Conservation (phyloP, 2,113 vertebrate species). For the Galeopterus variegatus region DNA sequence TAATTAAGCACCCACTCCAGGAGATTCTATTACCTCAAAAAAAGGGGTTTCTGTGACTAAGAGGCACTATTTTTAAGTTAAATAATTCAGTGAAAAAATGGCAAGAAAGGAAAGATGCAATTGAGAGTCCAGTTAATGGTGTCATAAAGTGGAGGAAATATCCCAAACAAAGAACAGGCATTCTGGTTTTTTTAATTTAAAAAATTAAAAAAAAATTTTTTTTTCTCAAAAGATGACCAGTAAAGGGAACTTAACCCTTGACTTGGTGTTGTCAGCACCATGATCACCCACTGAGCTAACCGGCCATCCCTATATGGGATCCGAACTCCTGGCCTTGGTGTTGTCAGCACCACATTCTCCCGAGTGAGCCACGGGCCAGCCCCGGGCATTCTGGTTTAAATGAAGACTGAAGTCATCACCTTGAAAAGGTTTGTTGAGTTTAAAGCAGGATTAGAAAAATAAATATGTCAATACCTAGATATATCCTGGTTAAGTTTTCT, state of each 20-base stretch:
- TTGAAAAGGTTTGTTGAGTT: slow-evolving; percentile 6
- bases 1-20: not conserved
- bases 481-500: not conserved
- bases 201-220: no score
- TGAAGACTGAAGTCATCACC: not conserved
- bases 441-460: not conserved
- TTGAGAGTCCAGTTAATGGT: not conserved
- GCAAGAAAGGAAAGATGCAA: not conserved
- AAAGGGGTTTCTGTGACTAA: not conserved
- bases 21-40: not conserved
- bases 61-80: not conserved
- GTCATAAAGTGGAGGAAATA: not conserved
- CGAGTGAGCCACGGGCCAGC: no score
- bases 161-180: not conserved
- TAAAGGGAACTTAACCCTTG: no score
- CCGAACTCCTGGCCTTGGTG: no score
- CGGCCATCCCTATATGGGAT: no score
- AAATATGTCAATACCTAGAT: not conserved
- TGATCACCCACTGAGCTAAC: no score
- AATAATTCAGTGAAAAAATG: slow-evolving; percentile 4
- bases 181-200: no score
- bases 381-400: not conserved
- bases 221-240: no score
- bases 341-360: no score
- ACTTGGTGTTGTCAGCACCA: no score